Percentiles rank a stretch among this genome's conserved stretches.
These are phyloP conservation scores for Knipowitschia caucasica DNA, from an alignment of 2,797 vertebrate genomes.

Conservation along the genomic window DNA sequence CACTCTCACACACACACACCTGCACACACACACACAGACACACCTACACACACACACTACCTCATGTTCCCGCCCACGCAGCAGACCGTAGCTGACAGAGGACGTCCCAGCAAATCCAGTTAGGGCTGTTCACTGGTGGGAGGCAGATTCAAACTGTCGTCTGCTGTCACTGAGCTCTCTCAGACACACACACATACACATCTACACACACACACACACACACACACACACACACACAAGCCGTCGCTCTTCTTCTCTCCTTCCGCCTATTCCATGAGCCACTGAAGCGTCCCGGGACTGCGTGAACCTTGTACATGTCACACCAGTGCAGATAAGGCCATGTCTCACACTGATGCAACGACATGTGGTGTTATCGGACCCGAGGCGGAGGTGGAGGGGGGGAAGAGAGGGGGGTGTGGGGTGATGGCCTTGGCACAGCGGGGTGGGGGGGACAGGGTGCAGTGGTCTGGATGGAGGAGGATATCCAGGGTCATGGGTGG, in stretches of 20 bases:
- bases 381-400: not conserved
- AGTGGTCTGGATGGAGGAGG: constrained; percentile 54
- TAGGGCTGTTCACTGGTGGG: not conserved
- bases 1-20: not conserved
- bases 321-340: constrained; percentile 12
- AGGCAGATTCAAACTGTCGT: constrained; percentile 4
- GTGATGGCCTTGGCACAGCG: constrained; percentile 37
- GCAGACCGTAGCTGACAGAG: constrained; percentile 11
- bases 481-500: constrained; percentile 68
- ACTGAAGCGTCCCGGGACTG: constrained; percentile 13
- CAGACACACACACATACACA: too few relatives aligned
- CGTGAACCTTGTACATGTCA: constrained; percentile 11
- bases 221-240: too few relatives aligned
- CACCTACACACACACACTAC: not conserved
- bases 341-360: not conserved
- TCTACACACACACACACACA: too few relatives aligned
- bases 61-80: not conserved
- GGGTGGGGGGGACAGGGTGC: constrained; percentile 13
- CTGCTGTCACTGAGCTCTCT: constrained; percentile 6
- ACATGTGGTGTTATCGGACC: constrained; percentile 19
- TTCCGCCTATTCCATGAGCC: constrained; percentile 9
- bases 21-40: not conserved
- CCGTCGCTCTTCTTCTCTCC: not conserved
- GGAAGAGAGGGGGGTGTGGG: not conserved
- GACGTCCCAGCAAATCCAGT: constrained; percentile 7